Percentiles rank a stretch among this genome's conserved stretches.
phyloP scores from a whole-genome alignment of 1,140 invertebrate species.

The Leptinotarsa undecemlineata region DNA sequence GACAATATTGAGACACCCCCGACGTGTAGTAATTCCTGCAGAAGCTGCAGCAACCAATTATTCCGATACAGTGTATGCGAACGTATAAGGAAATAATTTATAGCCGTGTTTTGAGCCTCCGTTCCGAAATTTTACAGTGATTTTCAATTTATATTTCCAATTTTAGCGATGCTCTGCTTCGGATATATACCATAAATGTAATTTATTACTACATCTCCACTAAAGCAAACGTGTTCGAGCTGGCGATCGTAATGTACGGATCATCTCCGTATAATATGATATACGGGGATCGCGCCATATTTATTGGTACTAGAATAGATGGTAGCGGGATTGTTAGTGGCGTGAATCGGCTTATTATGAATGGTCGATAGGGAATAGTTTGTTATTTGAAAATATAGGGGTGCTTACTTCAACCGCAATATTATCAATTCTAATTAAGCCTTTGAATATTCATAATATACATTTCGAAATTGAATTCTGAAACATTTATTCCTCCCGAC shows the following conservation, averaged over 20 bases:
- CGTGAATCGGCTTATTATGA: no score
- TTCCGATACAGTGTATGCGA: slow-evolving; percentile 19
- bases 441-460: no score
- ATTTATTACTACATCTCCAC: slow-evolving; percentile 27
- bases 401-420: no score
- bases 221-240: slow-evolving; percentile 25
- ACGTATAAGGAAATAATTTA: slow-evolving; percentile 26
- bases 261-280: slow-evolving; percentile 26
- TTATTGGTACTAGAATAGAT: slow-evolving; percentile 6
- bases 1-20: neutral
- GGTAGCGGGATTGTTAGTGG: no score
- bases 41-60: slow-evolving; percentile 21
- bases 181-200: slow-evolving; percentile 25
- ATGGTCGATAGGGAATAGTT: no score
- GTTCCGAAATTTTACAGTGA: slow-evolving; percentile 27
- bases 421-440: no score
- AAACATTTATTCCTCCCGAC: no score
- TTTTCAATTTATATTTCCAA: slow-evolving; percentile 29
- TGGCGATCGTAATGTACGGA: slow-evolving; percentile 28
- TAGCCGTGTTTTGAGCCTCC: slow-evolving; percentile 16
- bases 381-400: no score
- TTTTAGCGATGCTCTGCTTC: slow-evolving; percentile 23
- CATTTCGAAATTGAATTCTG: no score
- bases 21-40: slow-evolving; percentile 4
- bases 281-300: slow-evolving; percentile 12